phyloP scores from a whole-genome alignment of 2,113 vertebrate species.

The Rhombomys opimus region DNA sequence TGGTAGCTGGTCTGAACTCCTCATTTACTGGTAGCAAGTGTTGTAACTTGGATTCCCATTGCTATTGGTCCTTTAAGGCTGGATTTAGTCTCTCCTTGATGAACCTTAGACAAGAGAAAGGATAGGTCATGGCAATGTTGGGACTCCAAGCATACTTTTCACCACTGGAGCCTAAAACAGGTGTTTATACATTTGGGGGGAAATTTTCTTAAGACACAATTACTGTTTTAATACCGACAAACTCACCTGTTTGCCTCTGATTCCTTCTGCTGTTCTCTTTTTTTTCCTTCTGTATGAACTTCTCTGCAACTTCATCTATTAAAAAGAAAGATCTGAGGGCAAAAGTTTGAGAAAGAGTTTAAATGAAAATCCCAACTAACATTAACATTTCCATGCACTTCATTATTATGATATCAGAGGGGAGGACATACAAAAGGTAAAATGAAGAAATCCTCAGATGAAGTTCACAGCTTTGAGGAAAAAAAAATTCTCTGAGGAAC shows the following conservation, averaged over 20 bases:
- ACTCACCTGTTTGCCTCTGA: accelerated
- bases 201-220: neutral
- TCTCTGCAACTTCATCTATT: neutral
- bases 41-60: accelerated
- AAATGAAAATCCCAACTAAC: conserved; percentile 50
- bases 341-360: conserved; percentile 53
- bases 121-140: neutral
- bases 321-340: conserved; percentile 26
- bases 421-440: neutral
- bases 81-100: neutral
- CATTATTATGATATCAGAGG: conserved; percentile 44
- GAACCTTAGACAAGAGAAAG: neutral
- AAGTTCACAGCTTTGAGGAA: conserved; percentile 77
- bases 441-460: conserved; percentile 65
- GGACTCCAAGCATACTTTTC: neutral
- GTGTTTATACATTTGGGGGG: neutral
- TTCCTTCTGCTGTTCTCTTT: neutral
- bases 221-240: neutral
- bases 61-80: neutral
- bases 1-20: neutral
- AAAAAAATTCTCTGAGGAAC: conserved; percentile 74
- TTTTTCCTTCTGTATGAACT: neutral
- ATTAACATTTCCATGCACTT: neutral
- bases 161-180: neutral
- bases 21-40: too few species aligned